These are phyloP conservation scores for Helleia helle DNA, from an alignment of 2,888 invertebrate species.

Conservation along the genomic window DNA sequence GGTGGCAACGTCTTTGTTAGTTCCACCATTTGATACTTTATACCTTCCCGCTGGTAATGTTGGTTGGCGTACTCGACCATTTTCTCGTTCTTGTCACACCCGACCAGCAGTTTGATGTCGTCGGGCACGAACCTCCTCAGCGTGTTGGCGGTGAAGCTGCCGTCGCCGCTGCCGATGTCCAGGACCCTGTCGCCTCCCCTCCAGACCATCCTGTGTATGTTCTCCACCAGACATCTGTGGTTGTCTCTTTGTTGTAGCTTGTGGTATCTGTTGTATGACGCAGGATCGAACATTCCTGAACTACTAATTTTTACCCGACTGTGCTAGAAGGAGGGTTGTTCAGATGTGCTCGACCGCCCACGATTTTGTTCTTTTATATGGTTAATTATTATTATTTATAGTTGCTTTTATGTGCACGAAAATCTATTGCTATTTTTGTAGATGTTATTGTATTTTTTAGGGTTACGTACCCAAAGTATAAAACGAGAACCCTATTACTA, in stretches of 20 bases:
- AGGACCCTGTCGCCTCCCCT: neutral
- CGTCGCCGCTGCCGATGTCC: conserved; percentile 2
- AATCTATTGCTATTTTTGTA: too few species aligned
- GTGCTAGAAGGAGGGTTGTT: too few species aligned
- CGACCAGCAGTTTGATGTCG: neutral
- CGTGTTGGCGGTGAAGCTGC: conserved; percentile 4
- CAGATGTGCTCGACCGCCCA: too few species aligned
- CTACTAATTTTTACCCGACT: conserved; percentile 2
- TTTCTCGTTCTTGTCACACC: neutral
- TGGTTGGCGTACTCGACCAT: conserved; percentile 4
- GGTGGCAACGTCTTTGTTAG: neutral
- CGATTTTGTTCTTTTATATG: too few species aligned
- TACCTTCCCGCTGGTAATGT: neutral
- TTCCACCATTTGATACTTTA: neutral
- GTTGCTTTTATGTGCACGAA: too few species aligned
- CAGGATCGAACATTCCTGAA: neutral
- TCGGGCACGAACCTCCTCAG: neutral
- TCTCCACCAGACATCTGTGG: conserved; percentile 1
- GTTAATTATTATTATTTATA: too few species aligned
- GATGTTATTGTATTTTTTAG: too few species aligned
- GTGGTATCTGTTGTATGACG: conserved; percentile 1
- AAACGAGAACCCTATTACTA: too few species aligned
- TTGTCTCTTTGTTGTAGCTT: conserved; percentile 1
- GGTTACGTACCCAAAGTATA: too few species aligned
- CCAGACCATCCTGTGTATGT: neutral